Conservation (phyloP, 2,113 vertebrate genomes). For the Opisthocomus hoazin region DNA sequence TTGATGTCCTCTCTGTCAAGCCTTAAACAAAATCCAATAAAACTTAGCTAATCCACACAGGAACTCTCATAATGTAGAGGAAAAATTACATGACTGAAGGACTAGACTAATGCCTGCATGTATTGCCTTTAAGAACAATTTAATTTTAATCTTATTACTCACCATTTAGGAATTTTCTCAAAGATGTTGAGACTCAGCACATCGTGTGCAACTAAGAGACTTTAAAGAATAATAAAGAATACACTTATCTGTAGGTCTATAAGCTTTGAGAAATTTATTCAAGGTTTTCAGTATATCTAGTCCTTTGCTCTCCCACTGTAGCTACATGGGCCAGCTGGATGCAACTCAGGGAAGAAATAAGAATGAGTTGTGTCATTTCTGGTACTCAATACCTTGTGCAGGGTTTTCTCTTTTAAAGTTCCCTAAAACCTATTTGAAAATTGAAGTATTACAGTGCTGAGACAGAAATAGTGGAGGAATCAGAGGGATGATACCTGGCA, state of each 20-base stretch:
- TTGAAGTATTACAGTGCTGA: not conserved
- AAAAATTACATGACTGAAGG: not conserved
- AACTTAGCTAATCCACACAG: not conserved
- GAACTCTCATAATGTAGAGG: not conserved
- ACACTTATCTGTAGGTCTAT: not conserved
- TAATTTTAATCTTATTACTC: not conserved
- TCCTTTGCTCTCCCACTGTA: not conserved
- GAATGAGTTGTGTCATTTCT: not conserved
- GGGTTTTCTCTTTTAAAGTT: not conserved
- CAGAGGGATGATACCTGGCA: not conserved
- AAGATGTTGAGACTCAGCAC: not conserved
- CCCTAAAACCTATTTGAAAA: not conserved
- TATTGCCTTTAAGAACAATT: not conserved
- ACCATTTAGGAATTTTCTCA: not conserved
- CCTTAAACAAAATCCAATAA: not conserved
- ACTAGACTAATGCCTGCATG: not conserved
- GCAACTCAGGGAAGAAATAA: not conserved
- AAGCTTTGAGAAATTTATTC: not conserved
- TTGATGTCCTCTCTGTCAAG: not conserved
- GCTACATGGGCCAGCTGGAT: accelerated
- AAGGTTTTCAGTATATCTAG: not conserved
- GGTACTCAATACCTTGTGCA: not conserved
- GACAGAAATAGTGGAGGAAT: not conserved
- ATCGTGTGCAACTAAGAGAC: no score
- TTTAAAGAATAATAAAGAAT: not conserved